phyloP scores from a whole-genome alignment of 1,140 invertebrate genomes.

The Tetranychus cinnabarinus region DNA sequence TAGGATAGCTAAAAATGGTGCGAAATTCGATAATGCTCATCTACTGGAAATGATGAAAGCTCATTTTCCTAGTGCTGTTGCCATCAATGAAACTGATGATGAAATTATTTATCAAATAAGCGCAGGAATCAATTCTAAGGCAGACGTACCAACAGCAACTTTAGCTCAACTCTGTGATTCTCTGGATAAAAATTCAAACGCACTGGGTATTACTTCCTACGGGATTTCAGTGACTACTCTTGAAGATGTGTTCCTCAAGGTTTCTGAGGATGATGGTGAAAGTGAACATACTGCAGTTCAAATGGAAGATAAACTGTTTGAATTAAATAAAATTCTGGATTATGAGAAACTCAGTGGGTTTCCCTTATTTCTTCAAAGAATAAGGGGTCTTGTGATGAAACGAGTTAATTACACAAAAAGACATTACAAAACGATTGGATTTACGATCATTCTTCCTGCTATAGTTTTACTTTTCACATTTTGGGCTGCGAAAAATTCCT shows the following conservation, averaged over 20 bases:
- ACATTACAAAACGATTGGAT: too few species aligned
- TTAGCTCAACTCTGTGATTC: conserved; percentile 26
- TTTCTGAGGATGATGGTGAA: not conserved
- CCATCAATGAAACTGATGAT: not conserved
- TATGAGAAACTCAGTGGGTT: too few species aligned
- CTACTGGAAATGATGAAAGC: not conserved
- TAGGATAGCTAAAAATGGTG: conserved; percentile 9
- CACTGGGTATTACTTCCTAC: conserved; percentile 41
- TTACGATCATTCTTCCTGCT: too few species aligned
- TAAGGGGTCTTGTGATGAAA: too few species aligned
- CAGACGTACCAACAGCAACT: not conserved
- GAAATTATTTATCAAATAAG: not conserved
- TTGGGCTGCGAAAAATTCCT: too few species aligned
- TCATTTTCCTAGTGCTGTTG: not conserved
- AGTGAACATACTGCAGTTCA: not conserved
- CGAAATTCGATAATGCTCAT: not conserved
- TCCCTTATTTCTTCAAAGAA: too few species aligned
- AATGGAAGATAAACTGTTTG: too few species aligned
- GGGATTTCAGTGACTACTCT: conserved; percentile 55
- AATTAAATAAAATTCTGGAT: too few species aligned
- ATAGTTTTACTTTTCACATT: too few species aligned
- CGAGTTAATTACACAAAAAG: too few species aligned
- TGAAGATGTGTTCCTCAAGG: conserved; percentile 41
- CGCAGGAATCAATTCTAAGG: not conserved
- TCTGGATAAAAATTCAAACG: conserved; percentile 32